Base-by-base conservation (phyloP, 2,113 vertebrate genomes). In the Lampris megalopsis region DNA sequence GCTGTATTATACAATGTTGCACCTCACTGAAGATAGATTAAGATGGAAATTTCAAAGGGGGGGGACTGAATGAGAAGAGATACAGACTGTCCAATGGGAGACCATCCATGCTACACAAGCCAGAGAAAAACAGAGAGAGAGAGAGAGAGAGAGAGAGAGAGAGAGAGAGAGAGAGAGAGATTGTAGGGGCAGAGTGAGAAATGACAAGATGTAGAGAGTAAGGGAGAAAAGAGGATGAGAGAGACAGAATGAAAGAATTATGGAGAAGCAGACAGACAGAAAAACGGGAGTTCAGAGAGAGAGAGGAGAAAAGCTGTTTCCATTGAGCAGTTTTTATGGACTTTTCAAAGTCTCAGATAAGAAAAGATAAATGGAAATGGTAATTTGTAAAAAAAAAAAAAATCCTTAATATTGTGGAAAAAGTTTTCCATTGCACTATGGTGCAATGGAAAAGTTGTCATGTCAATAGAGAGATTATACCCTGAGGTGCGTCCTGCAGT, bases 261-360 rank as follows among this genome's bases (percentile, higher is more conserved):
- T 24, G 37, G 43, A 59, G 62, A 37, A 43, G 52, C 42, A 59
- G 40, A 63, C 41, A 63, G n/a, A 45, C 43, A n/a, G 45, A 59
- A 8, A 77, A 69, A 67, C 45, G 47, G 35, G 2, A 24, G 81
- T 78, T 57, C 6, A 2, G 56, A 41, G 24, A n/a, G 24, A 24
- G 24, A 24, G 24, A 24, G 24, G 24, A 24, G 24, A 24, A 24
- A 24, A 24, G 24, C 24, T 24, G 24, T 24, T 24, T 24, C 24
- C 24, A 24, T 24, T 24, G 24, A 24, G 24, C 24, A 24, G 24
- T 24, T 24, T 24, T 24, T 24, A 24, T 24, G 24, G 24, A 24
- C 24, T 24, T 24, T 24, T 24, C 24, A 24, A 24, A 24, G 24
- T 24, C 24, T 24, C 24, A 24, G 24, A 24, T 24, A 24, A 24